Percentiles rank a stretch among this genome's conserved stretches.
Conservation (phyloP, 2,797 vertebrate species). For the Pseudochirops cupreus region DNA sequence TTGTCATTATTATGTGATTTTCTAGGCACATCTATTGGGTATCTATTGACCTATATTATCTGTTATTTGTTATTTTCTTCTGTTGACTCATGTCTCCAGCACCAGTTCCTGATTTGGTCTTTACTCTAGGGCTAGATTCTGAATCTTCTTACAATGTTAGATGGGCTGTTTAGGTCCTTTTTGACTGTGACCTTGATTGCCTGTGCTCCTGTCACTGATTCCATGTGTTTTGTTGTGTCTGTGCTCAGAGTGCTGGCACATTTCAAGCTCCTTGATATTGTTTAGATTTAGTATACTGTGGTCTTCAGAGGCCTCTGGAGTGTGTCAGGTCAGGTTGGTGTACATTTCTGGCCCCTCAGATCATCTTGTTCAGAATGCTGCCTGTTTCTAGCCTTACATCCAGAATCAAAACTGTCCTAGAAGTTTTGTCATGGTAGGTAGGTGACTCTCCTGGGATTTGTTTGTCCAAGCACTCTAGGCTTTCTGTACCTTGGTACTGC, state of each 20-base stretch:
- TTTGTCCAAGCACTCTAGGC: not conserved
- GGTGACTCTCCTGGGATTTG: not conserved
- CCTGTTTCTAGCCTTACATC: not conserved
- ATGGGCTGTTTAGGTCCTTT: too few species aligned
- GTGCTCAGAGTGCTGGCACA: too few species aligned
- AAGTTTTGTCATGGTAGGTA: not conserved
- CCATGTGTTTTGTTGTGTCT: not conserved
- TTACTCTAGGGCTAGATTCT: not conserved
- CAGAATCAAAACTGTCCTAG: not conserved
- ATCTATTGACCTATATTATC: not conserved
- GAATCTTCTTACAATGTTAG: not conserved
- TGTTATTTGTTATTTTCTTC: not conserved
- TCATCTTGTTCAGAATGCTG: not conserved
- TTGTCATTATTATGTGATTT: not conserved
- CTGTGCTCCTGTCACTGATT: not conserved
- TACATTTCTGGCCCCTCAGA: not conserved
- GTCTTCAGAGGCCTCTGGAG: too few species aligned
- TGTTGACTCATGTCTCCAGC: not conserved
- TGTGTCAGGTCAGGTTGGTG: not conserved
- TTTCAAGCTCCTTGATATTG: too few species aligned
- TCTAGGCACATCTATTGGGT: not conserved
- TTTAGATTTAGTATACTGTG: too few species aligned
- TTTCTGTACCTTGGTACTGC: not conserved
- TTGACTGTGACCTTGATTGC: not conserved
- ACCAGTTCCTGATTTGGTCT: not conserved